phyloP scores from a whole-genome alignment of 2,113 vertebrate species.

The Australoheros scitulus region DNA sequence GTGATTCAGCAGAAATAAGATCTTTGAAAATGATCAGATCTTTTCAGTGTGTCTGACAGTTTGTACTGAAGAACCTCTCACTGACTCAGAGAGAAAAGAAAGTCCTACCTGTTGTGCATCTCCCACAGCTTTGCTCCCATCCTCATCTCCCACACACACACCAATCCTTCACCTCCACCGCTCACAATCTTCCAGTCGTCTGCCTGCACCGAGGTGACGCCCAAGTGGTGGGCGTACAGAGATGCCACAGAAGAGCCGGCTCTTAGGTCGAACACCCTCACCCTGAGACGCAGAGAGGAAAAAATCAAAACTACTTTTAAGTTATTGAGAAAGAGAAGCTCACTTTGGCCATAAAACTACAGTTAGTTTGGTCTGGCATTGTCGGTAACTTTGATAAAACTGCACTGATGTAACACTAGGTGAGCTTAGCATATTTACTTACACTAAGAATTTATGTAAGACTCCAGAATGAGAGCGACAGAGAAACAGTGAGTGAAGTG shows the following conservation, averaged over 20 bases:
- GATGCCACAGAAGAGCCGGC: conserved; percentile 74
- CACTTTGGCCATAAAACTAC: background rate
- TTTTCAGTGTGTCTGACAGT: background rate
- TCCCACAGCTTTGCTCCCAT: conserved; percentile 94
- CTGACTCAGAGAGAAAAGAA: background rate
- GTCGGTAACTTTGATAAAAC: background rate
- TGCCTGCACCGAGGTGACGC: conserved; percentile 86
- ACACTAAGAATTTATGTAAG: background rate
- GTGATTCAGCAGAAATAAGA: background rate
- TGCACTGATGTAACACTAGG: background rate
- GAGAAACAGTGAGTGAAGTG: background rate
- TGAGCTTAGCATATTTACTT: background rate
- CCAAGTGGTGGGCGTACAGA: conserved; percentile 89
- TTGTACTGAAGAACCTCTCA: background rate
- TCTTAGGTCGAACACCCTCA: conserved; percentile 88
- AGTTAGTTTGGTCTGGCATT: background rate
- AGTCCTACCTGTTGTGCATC: conserved; percentile 89
- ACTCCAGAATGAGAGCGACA: background rate
- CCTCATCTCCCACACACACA: conserved; percentile 94
- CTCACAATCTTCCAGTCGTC: conserved; percentile 97
- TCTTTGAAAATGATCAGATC: background rate
- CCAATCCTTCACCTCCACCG: conserved; percentile 90
- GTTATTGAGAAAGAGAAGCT: background rate
- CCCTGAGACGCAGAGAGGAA: conserved; percentile 73
- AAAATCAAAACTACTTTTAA: background rate